These are phyloP conservation scores for Natator depressus DNA, from an alignment of 2,113 vertebrate genomes.

Conservation along the genomic window DNA sequence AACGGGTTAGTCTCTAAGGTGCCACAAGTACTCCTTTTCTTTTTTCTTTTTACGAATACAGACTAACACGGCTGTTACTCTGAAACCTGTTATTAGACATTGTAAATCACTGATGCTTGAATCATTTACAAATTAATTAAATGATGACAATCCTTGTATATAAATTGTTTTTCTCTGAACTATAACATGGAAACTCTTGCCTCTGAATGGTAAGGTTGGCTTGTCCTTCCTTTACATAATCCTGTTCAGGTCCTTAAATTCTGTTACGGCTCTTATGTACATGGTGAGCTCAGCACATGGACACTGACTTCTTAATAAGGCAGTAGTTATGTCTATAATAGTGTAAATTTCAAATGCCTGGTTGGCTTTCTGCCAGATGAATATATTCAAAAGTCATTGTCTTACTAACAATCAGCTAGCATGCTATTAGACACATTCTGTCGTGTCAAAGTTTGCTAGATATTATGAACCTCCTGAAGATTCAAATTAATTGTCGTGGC, in stretches of 20 bases:
- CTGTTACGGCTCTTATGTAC: neutral
- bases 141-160: conserved; percentile 16
- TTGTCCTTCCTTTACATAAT: neutral
- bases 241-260: neutral
- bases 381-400: neutral
- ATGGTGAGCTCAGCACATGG: neutral
- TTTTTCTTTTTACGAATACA: too few species aligned
- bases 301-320: conserved; percentile 11
- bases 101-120: neutral
- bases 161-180: conserved; percentile 20
- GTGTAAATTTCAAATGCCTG: neutral
- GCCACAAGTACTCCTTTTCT: too few species aligned
- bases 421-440: neutral
- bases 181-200: neutral
- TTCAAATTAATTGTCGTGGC: neutral
- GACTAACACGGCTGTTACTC: too few species aligned
- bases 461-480: neutral
- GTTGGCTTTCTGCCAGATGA: neutral
- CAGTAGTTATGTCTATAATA: neutral
- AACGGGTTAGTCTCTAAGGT: too few species aligned
- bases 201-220: conserved; percentile 2
- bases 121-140: conserved; percentile 22
- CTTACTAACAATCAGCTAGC: neutral
- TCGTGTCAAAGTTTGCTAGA: neutral
- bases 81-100: conserved; percentile 27